These are phyloP conservation scores for Chrysotoxum bicinctum DNA, from an alignment of 2,888 invertebrate genomes.

Conservation along the genomic window DNA sequence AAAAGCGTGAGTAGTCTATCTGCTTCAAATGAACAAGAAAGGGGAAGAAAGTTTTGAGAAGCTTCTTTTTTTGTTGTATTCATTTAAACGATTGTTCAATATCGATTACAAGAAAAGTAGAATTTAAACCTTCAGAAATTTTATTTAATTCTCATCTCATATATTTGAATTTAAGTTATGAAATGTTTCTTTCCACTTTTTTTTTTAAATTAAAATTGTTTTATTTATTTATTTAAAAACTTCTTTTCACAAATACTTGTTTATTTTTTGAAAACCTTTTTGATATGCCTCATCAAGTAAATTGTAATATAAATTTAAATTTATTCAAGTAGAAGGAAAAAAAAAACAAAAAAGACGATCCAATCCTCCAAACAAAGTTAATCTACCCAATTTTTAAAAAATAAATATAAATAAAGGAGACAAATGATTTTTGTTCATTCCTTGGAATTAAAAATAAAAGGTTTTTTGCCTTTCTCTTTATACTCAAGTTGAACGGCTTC, in stretches of 20 bases:
- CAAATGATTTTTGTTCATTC: background rate
- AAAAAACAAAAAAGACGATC: background rate
- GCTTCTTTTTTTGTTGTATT: slow-evolving; percentile 1
- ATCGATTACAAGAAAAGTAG: slow-evolving; percentile 45
- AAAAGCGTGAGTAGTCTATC: slow-evolving; percentile 21
- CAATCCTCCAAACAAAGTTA: slow-evolving; percentile 9
- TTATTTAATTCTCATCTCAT: background rate
- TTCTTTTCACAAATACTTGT: slow-evolving; percentile 31
- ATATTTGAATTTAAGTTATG: slow-evolving; percentile 1
- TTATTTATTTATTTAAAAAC: slow-evolving; percentile 8
- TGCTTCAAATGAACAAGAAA: slow-evolving; percentile 15
- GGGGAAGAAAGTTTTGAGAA: slow-evolving; percentile 11
- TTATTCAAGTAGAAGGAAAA: slow-evolving; percentile 10
- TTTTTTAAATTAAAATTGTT: background rate
- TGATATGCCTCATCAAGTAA: slow-evolving; percentile 41
- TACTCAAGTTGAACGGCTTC: background rate
- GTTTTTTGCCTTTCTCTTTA: background rate
- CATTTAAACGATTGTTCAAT: slow-evolving; percentile 40
- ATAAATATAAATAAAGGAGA: slow-evolving; percentile 2
- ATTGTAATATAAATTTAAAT: slow-evolving; percentile 29
- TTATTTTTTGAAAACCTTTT: slow-evolving; percentile 41
- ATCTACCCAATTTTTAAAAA: slow-evolving; percentile 19
- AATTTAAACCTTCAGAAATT: slow-evolving; percentile 19
- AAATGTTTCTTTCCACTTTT: background rate
- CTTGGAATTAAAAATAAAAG: slow-evolving; percentile 13